Evolutionary conservation across 2,797 vertebrate species (phyloP), one percentile per base, ranked within the genome.

Genomic region (Columba guinea): DNA sequence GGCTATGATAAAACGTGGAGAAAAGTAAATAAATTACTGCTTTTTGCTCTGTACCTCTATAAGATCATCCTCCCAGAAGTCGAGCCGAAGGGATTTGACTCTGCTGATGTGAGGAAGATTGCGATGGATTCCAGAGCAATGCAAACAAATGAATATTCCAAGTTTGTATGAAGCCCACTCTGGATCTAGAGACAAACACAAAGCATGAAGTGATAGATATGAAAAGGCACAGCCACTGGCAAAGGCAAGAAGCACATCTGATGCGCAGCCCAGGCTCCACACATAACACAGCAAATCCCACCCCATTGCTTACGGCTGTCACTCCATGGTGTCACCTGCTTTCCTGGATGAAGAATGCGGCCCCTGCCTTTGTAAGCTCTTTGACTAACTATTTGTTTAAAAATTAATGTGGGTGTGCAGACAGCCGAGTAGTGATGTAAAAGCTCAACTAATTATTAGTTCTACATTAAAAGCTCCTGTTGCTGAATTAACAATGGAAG

Each of bases 91-190:
- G 32, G 99, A 99, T 97, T 99, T 99, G 87, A 99, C 98, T 76
- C 93, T 98, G 96, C 97, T 99, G 97, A 99, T 94, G 19, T 96
- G 93, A 46, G 98, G 97, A 65, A 99, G 97, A 93, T 98, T 98
- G 84, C 99, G 98, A 81, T 99, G 99, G 91, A 99, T 97, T 21
- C 99, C 99, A 5, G 98, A 99, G 96, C 99, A 99, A 94, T 98
- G 98, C 89, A 99, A 96, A 96, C 99, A 99, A 86, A 99, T 98
- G 96, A 99, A 99, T 94, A 99, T 95, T 20, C 99, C 99, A 64
- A 99, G 97, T 32, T 97, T 99, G 95, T 97, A 99, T 41, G 98
- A 99, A 26, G 98, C 99, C 99, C 99, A 99, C 68, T 99, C 98
- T 14, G 99, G 99, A 93, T 98, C 99, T 99, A 97, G 75, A 78